These are phyloP conservation scores for Cataglyphis rosenhaueri DNA, from an alignment of 2,888 invertebrate genomes.

Conservation along the genomic window DNA sequence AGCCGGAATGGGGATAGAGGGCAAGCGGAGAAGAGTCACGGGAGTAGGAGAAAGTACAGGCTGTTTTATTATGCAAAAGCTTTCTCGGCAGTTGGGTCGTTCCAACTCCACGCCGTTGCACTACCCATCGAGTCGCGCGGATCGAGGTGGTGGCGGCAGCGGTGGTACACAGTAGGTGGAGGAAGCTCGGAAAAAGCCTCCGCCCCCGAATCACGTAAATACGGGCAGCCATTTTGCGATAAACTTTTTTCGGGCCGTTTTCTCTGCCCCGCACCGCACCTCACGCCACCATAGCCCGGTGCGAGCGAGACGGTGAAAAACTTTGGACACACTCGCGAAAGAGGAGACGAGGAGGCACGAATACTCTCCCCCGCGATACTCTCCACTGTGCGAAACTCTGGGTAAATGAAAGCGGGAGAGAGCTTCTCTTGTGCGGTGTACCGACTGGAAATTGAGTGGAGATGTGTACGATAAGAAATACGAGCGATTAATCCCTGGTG, in stretches of 20 bases:
- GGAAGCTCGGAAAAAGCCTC: slow-evolving; percentile 76
- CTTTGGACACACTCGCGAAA: slow-evolving; percentile 81
- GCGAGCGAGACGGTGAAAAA: slow-evolving; percentile 75
- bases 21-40: slow-evolving; percentile 33
- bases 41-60: slow-evolving; percentile 77
- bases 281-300: slow-evolving; percentile 14
- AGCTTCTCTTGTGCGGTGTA: slow-evolving; percentile 1
- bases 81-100: slow-evolving; percentile 84
- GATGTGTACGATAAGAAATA: slow-evolving; percentile 32
- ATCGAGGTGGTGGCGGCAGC: slow-evolving; percentile 20
- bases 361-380: slow-evolving; percentile 72
- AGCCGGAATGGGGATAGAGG: slow-evolving; percentile 34
- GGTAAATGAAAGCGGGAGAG: slow-evolving; percentile 56
- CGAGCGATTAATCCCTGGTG: slow-evolving; percentile 75
- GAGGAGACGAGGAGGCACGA: slow-evolving; percentile 69
- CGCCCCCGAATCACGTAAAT: slow-evolving; percentile 84
- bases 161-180: slow-evolving; percentile 60
- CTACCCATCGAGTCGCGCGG: slow-evolving; percentile 69
- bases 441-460: slow-evolving; percentile 31
- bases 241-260: slow-evolving; percentile 76
- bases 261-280: slow-evolving; percentile 60
- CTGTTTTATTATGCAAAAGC: slow-evolving; percentile 86
- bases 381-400: slow-evolving; percentile 71
- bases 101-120: slow-evolving; percentile 80
- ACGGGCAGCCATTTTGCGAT: slow-evolving; percentile 84